Percentiles rank a stretch among this genome's conserved stretches.
These are phyloP conservation scores for Unio delphinus DNA, from an alignment of 2,888 invertebrate genomes.

Conservation along the genomic window DNA sequence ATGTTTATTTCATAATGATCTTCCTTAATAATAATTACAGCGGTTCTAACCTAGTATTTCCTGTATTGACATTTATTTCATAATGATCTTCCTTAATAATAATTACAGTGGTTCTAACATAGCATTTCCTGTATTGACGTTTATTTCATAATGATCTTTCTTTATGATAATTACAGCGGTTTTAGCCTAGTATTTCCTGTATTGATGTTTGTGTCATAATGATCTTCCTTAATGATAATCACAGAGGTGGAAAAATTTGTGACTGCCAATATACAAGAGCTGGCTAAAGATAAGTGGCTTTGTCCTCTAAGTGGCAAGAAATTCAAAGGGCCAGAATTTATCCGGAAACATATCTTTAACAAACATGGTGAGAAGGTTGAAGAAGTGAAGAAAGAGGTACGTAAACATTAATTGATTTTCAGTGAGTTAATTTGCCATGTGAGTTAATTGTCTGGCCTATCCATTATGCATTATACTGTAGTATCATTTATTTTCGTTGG, in stretches of 20 bases:
- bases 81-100: no score
- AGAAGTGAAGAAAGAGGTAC: constrained; percentile 93
- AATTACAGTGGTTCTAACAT: no score
- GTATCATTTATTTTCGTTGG: no score
- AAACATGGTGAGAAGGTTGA: constrained; percentile 97
- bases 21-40: no score
- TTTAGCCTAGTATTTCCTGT: not conserved
- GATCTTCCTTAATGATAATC: constrained; percentile 39
- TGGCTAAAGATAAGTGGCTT: constrained; percentile 98
- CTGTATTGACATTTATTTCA: no score
- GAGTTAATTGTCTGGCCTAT: no score
- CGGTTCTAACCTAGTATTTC: no score
- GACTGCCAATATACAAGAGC: constrained; percentile 94
- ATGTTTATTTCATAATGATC: no score
- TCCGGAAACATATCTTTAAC: constrained; percentile 97
- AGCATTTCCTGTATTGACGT: no score
- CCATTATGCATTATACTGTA: no score
- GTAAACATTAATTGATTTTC: constrained; percentile 2
- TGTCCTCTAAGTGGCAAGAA: constrained; percentile 99
- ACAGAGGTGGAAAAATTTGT: constrained; percentile 78
- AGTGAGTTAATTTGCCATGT: no score
- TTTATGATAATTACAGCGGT: not conserved
- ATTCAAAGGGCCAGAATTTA: constrained; percentile 98
- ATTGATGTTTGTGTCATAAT: not conserved
- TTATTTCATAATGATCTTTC: no score